Evolutionary conservation across 2,888 invertebrate species (phyloP), one percentile per base, ranked within the genome.

Genomic region (Gonocerus acuteangulatus): DNA sequence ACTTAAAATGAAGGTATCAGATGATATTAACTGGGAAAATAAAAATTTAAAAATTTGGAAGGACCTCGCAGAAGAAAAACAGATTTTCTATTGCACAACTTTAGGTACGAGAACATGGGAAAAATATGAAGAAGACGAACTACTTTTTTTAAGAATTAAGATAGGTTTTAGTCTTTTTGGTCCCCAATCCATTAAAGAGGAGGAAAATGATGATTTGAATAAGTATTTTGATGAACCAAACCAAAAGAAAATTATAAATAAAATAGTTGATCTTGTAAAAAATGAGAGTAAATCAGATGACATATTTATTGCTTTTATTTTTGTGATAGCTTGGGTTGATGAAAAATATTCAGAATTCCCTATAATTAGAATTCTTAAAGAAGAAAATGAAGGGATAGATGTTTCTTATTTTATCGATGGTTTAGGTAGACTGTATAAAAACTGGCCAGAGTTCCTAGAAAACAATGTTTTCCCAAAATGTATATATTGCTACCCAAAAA

Each of bases 401-500:
- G 18, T 45, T 57, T 23, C 19, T 18, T 34, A 44, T 18, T 57
- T 57, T 13, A 27, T 57, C 11, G 57, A 57, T 19, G 15, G 23
- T 44, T 18, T 21, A 4, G 57, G 57, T 6, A 42, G 57, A 3
- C 23, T 42, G 23, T 57, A 57, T 18, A 3, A 19, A 4, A 27
- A 18, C 16, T 57, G 57, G 57, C 6, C n/a, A 27, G 42, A 27
- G 1, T 57, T 57, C 27, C 42, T 57, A 47, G 16, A 57, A 32
- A 36, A 57, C 3, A 57, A 57, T 45, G 21, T 32, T 19, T 57
- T 18, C 27, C 47, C 57, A 9, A 16, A 18, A 27, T 57, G 57
- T 15, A 32, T 19, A 9, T 57, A 57, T 22, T 57, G 57, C 19
- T 57, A 57, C 32, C 57, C 57, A 44, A 45, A 15, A 47, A 32